phyloP scores from a whole-genome alignment of 2,797 vertebrate genomes.

The Potorous gilbertii region DNA sequence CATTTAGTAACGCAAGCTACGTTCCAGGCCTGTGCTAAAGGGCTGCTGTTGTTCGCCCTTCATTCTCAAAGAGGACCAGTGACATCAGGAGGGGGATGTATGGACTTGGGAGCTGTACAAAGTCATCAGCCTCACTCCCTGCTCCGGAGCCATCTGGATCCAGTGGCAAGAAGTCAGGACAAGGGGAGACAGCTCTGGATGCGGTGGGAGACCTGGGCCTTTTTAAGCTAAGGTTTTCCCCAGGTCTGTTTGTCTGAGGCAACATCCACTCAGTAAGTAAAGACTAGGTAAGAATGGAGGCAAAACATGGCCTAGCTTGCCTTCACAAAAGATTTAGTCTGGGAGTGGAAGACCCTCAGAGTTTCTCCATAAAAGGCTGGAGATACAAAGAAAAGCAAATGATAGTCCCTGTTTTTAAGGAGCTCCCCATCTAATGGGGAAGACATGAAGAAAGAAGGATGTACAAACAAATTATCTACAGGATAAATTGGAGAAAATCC shows the following conservation, averaged over 20 bases:
- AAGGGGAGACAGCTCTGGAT: background rate
- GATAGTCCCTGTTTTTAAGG: background rate
- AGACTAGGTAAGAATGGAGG: background rate
- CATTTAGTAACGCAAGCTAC: background rate
- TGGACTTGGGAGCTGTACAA: background rate
- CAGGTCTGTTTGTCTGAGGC: background rate
- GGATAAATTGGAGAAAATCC: background rate
- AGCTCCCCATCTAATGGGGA: background rate
- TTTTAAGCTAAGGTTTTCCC: background rate
- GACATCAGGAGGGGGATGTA: background rate
- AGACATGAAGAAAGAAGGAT: background rate
- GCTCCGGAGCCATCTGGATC: background rate
- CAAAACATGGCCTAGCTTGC: background rate
- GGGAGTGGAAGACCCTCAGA: background rate
- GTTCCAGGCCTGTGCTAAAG: background rate
- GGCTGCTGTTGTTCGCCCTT: no score
- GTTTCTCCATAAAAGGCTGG: background rate
- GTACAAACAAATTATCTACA: background rate
- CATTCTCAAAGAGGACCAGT: no score
- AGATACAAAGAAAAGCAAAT: background rate
- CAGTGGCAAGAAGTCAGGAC: background rate
- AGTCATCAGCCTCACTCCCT: background rate
- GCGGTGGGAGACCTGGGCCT: background rate
- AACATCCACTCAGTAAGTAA: background rate
- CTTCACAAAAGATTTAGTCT: background rate